These are phyloP conservation scores for Tupaia chinensis DNA, from an alignment of 2,113 vertebrate species.

Conservation along the genomic window DNA sequence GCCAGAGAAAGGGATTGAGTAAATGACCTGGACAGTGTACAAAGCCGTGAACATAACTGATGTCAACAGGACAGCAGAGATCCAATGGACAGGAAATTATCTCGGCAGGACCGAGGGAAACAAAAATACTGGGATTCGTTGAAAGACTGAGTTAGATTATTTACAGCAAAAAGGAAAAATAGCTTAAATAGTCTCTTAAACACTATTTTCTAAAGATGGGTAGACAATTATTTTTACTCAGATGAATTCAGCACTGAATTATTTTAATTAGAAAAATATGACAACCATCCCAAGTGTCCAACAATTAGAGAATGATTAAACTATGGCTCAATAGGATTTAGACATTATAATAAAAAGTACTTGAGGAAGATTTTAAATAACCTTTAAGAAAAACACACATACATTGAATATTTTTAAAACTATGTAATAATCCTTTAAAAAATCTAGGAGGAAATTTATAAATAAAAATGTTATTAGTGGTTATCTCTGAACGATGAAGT, in stretches of 20 bases:
- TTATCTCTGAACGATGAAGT: background rate
- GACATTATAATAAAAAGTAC: constrained; percentile 57
- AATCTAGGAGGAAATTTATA: background rate
- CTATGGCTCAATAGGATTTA: constrained; percentile 25
- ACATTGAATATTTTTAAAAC: background rate
- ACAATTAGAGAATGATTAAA: constrained; percentile 38
- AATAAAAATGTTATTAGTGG: background rate
- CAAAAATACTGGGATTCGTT: constrained; percentile 24
- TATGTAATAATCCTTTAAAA: background rate
- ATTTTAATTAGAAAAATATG: constrained; percentile 50
- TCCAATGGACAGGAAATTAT: constrained; percentile 28
- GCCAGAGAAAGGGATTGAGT: background rate
- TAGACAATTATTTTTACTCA: background rate
- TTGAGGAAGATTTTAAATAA: constrained; percentile 52
- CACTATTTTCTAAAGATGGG: background rate
- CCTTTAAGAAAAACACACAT: background rate
- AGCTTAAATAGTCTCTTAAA: background rate
- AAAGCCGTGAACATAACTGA: constrained; percentile 17
- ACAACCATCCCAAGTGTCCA: constrained; percentile 28
- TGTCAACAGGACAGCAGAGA: constrained; percentile 11
- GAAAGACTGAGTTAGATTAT: constrained; percentile 32
- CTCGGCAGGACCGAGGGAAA: background rate
- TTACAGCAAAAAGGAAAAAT: constrained; percentile 14
- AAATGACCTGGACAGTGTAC: constrained; percentile 12
- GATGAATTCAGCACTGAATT: constrained; percentile 21